These are phyloP conservation scores for Erpobdella octoculata DNA, from an alignment of 2,888 invertebrate species.

Conservation along the genomic window DNA sequence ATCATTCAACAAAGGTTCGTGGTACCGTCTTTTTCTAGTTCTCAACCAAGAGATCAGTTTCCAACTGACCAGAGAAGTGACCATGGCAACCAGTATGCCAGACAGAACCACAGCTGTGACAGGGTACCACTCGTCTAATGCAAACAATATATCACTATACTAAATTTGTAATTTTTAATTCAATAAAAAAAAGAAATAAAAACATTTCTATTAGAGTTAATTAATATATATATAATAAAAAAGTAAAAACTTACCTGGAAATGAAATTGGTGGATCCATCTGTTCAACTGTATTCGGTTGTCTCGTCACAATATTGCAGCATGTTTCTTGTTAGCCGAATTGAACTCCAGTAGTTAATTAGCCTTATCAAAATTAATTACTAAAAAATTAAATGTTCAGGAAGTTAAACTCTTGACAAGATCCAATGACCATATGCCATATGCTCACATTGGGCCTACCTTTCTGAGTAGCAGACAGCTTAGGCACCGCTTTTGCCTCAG, in stretches of 20 bases:
- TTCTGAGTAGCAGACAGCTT: too few relatives aligned
- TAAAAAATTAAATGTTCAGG: not conserved
- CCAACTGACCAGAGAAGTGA: constrained; percentile 6
- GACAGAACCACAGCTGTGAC: not conserved
- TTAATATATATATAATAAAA: too few relatives aligned
- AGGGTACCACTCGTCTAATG: constrained; percentile 19
- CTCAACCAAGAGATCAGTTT: constrained; percentile 12
- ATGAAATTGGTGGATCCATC: constrained; percentile 14
- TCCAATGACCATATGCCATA: too few relatives aligned
- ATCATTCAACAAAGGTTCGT: constrained; percentile 4
- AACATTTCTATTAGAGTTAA: too few relatives aligned
- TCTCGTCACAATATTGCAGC: too few relatives aligned
- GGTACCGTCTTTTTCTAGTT: not conserved
- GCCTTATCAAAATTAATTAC: not conserved
- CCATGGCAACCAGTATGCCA: constrained; percentile 16
- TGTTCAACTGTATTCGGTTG: not conserved
- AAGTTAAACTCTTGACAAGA: too few relatives aligned
- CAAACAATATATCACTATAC: too few relatives aligned
- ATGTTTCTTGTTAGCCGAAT: not conserved
- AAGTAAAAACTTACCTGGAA: constrained; percentile 6
- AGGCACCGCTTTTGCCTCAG: too few relatives aligned
- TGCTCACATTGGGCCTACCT: too few relatives aligned
- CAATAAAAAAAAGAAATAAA: too few relatives aligned
- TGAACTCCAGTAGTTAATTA: not conserved
- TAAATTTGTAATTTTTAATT: too few relatives aligned